A percentile compares a stretch with the other conserved stretches of the same genome.
phyloP scores from a whole-genome alignment of 2,797 vertebrate species.

The Gymnoscopelus braueri region DNA sequence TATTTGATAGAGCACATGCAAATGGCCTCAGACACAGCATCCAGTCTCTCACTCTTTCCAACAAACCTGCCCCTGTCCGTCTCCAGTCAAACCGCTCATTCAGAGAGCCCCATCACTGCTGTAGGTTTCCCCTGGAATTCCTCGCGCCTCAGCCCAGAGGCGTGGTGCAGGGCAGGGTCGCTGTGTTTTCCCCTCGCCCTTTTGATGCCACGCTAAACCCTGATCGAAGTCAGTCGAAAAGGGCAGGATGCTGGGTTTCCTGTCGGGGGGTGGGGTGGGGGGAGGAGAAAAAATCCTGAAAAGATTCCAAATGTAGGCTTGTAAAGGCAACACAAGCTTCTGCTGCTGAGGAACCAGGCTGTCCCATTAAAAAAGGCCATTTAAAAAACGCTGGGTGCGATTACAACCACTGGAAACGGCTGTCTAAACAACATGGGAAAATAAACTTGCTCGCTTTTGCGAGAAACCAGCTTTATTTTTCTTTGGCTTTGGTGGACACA shows the following conservation, averaged over 20 bases:
- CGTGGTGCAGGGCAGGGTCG: slow-evolving; percentile 52
- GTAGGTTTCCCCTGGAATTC: slow-evolving; percentile 63
- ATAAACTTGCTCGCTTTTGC: slow-evolving; percentile 53
- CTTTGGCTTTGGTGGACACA: slow-evolving; percentile 48
- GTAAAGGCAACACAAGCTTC: slow-evolving; percentile 45
- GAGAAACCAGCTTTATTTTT: slow-evolving; percentile 59
- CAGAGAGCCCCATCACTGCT: slow-evolving; percentile 37
- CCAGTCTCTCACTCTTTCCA: slow-evolving; percentile 29
- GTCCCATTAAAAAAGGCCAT: slow-evolving; percentile 56
- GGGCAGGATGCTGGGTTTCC: slow-evolving; percentile 71
- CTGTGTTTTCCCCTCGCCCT: slow-evolving; percentile 28
- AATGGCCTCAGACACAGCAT: slow-evolving; percentile 1
- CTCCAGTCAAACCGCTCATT: slow-evolving; percentile 46
- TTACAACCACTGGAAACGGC: slow-evolving; percentile 65
- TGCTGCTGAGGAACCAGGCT: slow-evolving; percentile 25
- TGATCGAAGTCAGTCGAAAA: slow-evolving; percentile 37
- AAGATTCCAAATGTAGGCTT: slow-evolving; percentile 46
- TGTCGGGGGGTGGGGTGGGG: slow-evolving; percentile 45
- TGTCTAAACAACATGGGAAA: slow-evolving; percentile 72
- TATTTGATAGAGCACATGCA: slow-evolving; percentile 51
- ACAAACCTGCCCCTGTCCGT: slow-evolving; percentile 46
- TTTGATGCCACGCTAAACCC: slow-evolving; percentile 62
- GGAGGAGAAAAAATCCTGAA: slow-evolving; percentile 21
- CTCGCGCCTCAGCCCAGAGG: slow-evolving; percentile 56
- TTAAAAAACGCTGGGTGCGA: slow-evolving; percentile 53